These are phyloP conservation scores for Pterocles burchelli DNA, from an alignment of 2,113 vertebrate species.

Conservation along the genomic window DNA sequence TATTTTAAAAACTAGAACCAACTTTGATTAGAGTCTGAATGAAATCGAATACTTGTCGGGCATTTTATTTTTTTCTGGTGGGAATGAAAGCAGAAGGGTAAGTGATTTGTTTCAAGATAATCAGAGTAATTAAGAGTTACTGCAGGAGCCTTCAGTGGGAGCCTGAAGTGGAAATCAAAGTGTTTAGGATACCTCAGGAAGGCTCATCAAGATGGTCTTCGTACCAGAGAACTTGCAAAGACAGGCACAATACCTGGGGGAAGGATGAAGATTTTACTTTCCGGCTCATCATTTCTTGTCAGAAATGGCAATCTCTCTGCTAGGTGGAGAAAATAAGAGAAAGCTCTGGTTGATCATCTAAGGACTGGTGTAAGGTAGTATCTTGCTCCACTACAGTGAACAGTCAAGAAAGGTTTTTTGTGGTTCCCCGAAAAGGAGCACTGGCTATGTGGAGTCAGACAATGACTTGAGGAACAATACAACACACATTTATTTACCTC, in stretches of 20 bases:
- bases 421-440: too few species aligned
- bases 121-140: neutral
- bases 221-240: neutral
- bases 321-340: neutral
- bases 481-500: too few species aligned
- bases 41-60: neutral
- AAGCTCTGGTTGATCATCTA: neutral
- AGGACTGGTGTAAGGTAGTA: neutral
- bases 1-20: neutral
- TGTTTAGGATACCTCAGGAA: neutral
- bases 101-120: neutral
- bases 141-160: neutral
- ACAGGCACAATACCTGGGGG: rapidly evolving
- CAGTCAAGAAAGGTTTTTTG: too few species aligned
- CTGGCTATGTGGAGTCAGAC: too few species aligned
- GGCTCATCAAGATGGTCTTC: neutral
- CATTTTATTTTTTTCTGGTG: neutral
- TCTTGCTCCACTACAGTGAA: too few species aligned
- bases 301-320: neutral
- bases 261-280: neutral
- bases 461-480: too few species aligned
- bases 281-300: neutral
- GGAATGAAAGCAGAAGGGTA: neutral
- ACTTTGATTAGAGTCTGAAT: neutral
- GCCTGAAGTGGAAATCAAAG: neutral